Evolutionary conservation across 2,888 invertebrate genomes (phyloP).

Genomic region (Lutraria lutraria): DNA sequence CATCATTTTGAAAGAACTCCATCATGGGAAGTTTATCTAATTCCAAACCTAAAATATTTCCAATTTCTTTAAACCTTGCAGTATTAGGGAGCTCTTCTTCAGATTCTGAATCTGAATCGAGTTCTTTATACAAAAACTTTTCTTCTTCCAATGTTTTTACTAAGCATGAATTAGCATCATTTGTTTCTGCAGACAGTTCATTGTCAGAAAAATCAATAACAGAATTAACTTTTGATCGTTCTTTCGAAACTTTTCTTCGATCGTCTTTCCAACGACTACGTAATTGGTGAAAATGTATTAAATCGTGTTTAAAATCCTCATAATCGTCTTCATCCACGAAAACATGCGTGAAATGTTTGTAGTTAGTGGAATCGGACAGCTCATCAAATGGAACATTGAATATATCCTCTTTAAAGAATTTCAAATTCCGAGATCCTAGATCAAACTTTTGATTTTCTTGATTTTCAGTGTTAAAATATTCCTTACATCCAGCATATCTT

Average conservation of each 20-base stretch:
- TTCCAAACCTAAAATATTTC: conserved; percentile 35
- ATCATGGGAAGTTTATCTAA: conserved; percentile 69
- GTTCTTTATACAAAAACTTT: conserved; percentile 32
- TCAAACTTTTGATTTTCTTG: conserved; percentile 56
- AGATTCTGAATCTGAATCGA: conserved; percentile 20
- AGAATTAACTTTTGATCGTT: conserved; percentile 35
- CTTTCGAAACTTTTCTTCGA: conserved; percentile 62
- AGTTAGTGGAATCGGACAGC: conserved; percentile 70
- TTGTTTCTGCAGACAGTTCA: neutral
- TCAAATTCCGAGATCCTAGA: conserved; percentile 66
- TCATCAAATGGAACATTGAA: conserved; percentile 69
- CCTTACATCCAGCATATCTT: conserved; percentile 40
- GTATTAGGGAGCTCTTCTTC: neutral
- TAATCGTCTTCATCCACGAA: conserved; percentile 82
- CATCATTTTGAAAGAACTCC: conserved; percentile 83
- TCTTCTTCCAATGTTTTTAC: conserved; percentile 19
- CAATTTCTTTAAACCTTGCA: conserved; percentile 36
- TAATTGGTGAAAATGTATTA: conserved; percentile 74
- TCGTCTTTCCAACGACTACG: conserved; percentile 65
- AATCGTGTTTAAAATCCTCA: conserved; percentile 83
- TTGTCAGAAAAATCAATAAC: conserved; percentile 21
- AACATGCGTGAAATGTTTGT: conserved; percentile 77
- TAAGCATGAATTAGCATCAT: conserved; percentile 8
- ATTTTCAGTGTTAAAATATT: conserved; percentile 34
- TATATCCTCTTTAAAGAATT: conserved; percentile 74